Conservation (phyloP, 2,888 invertebrate species). For the Heliconius ismenius region DNA sequence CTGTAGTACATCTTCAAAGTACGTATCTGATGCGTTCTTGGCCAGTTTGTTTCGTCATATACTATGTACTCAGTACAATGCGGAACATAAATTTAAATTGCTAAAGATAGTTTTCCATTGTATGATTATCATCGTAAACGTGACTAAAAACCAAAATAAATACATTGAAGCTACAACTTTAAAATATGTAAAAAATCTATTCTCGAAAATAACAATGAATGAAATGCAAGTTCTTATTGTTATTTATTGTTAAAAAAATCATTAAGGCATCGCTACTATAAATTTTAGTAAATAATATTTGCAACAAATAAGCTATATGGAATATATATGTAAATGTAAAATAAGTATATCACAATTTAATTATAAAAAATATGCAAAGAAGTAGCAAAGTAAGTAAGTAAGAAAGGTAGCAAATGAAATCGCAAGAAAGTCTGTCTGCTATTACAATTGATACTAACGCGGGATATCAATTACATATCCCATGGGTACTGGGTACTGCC, state of each 20-base stretch:
- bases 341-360: neutral
- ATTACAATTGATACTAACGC: constrained; percentile 27
- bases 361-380: neutral
- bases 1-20: neutral
- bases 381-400: no score
- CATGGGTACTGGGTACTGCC: constrained; percentile 15
- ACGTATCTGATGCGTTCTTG: constrained; percentile 21
- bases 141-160: constrained; percentile 17
- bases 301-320: no score
- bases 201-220: no score
- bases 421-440: constrained; percentile 21
- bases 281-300: no score
- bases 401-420: constrained; percentile 11
- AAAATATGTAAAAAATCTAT: neutral
- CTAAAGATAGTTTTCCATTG: constrained; percentile 18
- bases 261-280: no score
- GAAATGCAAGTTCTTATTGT: no score
- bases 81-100: constrained; percentile 25
- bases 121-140: constrained; percentile 9
- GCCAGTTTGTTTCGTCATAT: neutral
- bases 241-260: no score
- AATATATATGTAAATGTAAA: neutral
- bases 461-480: constrained; percentile 34
- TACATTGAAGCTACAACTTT: neutral
- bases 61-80: constrained; percentile 9